Evolutionary conservation across 2,113 vertebrate genomes (phyloP), one percentile per base, ranked within the genome.

Genomic region (Ariopsis seemanni): DNA sequence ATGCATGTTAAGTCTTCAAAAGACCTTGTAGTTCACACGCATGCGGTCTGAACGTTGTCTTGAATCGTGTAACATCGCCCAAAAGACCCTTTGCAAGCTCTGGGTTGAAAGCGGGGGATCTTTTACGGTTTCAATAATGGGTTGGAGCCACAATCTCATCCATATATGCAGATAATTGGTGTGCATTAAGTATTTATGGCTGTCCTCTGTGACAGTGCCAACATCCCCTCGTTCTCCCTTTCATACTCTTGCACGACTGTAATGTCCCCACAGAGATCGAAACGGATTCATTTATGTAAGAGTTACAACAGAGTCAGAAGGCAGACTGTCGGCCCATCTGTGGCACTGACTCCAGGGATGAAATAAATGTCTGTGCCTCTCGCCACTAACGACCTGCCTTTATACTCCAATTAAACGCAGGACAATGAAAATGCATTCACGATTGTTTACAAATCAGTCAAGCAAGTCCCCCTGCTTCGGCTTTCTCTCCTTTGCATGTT

Each of bases 171-270:
- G 89, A 89, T 94, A 93, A 94, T 94, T 93, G 91, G 91, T 92
- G 86, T 93, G 92, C 92, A 92, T 94, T 91, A 94, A 94, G 90
- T 94, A 94, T 94, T 95, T 93, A 93, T 93, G 91, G 90, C 86
- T 86, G 88, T 88, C 91, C 89, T 91, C 89, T 90, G 89, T 90
- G 83, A 77, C 85, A 82, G 63, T 69, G 27, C 10, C 6, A 87
- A 14, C 87, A 88, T 92, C 90, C 91, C 92, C 88, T 85, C 60
- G 42, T 87, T 85, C 20, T 87, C 42, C 25, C 57, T 69, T 85
- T 53, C 17, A 4, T 14, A 18, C 30, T 69, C 60, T 79, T 78
- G 83, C 58, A n/a, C 52, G 50, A 22, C 6, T 71, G 42, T 53
- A 34, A 50, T 65, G 80, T 27, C 65, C 78, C 30, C 86, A 50